These are phyloP conservation scores for Pimephales promelas DNA, from an alignment of 2,113 vertebrate species.

Conservation along the genomic window DNA sequence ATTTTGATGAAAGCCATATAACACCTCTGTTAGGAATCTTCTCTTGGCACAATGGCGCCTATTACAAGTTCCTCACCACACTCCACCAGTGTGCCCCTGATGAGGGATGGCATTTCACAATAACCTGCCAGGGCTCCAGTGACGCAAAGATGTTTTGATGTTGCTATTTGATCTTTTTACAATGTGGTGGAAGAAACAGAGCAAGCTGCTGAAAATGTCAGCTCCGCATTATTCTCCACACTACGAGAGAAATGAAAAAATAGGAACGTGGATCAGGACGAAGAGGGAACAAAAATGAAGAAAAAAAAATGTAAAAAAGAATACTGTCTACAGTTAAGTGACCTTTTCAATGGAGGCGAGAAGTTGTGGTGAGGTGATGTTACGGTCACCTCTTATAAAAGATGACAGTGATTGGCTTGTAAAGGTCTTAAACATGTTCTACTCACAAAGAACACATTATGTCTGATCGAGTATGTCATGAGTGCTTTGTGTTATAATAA, in stretches of 20 bases:
- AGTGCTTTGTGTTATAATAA: conserved; percentile 20
- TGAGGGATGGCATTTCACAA: conserved; percentile 42
- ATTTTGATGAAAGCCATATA: background rate
- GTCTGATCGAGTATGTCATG: background rate
- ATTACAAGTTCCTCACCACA: conserved; percentile 20
- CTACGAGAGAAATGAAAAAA: conserved; percentile 10
- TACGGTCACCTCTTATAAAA: conserved; percentile 27
- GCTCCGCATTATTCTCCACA: background rate
- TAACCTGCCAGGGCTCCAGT: conserved; percentile 30
- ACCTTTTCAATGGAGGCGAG: conserved; percentile 40
- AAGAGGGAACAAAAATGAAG: background rate
- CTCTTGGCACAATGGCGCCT: conserved; percentile 20
- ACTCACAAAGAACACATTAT: conserved; percentile 29
- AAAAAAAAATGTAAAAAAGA: background rate
- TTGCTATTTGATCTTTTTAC: conserved; percentile 51
- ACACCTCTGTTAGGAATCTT: background rate
- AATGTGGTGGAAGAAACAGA: conserved; percentile 40
- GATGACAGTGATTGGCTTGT: conserved; percentile 4
- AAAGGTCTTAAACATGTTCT: conserved; percentile 24
- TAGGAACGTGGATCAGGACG: background rate
- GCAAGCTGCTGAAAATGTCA: conserved; percentile 42
- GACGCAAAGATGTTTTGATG: conserved; percentile 44
- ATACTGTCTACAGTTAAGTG: conserved; percentile 6
- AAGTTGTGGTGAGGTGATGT: conserved; percentile 34
- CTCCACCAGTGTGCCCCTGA: conserved; percentile 14